Conservation (phyloP, 2,113 vertebrate genomes). For the Charadrius vociferus region DNA sequence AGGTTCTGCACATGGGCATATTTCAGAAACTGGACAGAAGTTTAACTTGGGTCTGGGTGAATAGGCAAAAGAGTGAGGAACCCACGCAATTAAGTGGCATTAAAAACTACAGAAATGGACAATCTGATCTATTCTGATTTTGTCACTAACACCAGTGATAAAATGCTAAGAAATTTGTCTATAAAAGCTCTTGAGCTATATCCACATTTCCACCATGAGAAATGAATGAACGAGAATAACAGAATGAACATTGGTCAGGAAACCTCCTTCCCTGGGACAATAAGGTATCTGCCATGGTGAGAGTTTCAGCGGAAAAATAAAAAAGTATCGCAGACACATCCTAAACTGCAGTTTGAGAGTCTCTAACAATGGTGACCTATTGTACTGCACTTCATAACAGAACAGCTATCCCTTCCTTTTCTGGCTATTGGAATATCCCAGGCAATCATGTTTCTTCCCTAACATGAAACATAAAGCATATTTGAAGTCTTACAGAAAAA, state of each 20-base stretch:
- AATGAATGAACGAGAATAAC: not conserved
- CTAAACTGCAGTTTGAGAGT: not conserved
- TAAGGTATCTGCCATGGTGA: not conserved
- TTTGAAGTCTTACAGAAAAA: not conserved
- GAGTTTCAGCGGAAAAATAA: rapidly evolving
- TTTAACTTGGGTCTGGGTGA: not conserved
- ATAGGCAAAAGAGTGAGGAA: not conserved
- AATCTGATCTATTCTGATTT: not conserved
- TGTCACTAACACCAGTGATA: not conserved
- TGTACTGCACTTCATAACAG: not conserved
- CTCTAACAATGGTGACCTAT: not conserved
- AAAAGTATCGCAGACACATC: not conserved
- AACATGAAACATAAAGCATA: not conserved
- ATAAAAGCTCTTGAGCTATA: not conserved
- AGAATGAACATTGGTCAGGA: not conserved
- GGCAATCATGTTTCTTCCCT: not conserved
- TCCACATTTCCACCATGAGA: not conserved
- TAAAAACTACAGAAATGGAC: not conserved
- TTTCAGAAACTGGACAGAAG: not conserved
- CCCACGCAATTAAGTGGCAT: rapidly evolving
- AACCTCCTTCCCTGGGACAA: not conserved
- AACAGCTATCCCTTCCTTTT: not conserved
- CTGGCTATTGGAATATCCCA: not conserved
- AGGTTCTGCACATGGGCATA: not conserved
- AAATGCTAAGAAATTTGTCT: not conserved